Percentiles rank a stretch among this genome's conserved stretches.
Conservation (phyloP, 2,797 vertebrate genomes). For the Serranus cabrilla region DNA sequence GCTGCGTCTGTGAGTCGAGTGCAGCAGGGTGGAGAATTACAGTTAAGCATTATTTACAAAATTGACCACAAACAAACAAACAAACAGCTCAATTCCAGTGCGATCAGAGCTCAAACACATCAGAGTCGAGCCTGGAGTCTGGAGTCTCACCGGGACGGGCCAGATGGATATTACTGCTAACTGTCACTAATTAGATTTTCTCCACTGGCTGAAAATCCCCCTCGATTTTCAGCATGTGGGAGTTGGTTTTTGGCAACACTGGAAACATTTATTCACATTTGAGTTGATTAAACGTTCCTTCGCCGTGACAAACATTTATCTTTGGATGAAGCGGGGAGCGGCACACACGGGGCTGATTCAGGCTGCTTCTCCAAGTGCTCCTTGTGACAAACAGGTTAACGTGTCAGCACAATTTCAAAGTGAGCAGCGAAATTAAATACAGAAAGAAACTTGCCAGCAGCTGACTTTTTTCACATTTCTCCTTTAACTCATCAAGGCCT, state of each 20-base stretch:
- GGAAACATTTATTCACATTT: conserved; percentile 72
- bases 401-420: conserved; percentile 32
- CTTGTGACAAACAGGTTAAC: conserved; percentile 27
- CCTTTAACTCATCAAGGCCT: conserved; percentile 11
- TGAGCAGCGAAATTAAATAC: conserved; percentile 2
- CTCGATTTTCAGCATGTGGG: conserved; percentile 59
- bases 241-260: conserved; percentile 65
- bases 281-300: conserved; percentile 71
- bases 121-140: conserved; percentile 37
- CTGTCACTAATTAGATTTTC: conserved; percentile 78
- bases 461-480: conserved; percentile 12
- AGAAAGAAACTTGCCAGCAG: neutral
- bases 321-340: conserved; percentile 5
- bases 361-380: neutral
- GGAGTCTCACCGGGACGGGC: conserved; percentile 48
- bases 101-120: conserved; percentile 35
- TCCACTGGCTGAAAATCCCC: conserved; percentile 72
- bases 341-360: neutral
- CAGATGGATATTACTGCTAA: conserved; percentile 73
- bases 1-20: conserved; percentile 75
- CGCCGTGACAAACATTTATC: conserved; percentile 64
- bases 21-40: conserved; percentile 27
- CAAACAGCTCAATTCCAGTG: neutral
- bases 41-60: conserved; percentile 50
- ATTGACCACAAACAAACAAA: conserved; percentile 49